A percentile compares a stretch with the other conserved stretches of the same genome.
phyloP scores from a whole-genome alignment of 2,113 vertebrate species.

The Semnopithecus entellus region DNA sequence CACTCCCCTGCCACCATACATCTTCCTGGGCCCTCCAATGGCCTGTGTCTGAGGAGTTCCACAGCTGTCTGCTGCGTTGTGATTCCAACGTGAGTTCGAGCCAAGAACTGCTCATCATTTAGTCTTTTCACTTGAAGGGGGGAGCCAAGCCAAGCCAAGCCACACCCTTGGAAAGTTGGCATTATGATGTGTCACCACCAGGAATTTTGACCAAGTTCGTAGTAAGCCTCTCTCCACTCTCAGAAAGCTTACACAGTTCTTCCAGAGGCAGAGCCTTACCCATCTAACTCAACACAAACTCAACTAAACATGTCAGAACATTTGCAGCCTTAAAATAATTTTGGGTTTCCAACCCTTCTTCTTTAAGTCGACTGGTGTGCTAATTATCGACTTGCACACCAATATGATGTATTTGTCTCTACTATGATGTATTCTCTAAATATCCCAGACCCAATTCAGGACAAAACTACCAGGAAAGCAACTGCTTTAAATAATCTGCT shows the following conservation, averaged over 20 bases:
- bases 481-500: neutral
- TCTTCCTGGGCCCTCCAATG: accelerated
- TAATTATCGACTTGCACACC: neutral
- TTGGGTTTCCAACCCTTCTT: neutral
- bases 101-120: neutral
- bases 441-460: neutral
- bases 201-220: neutral
- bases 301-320: neutral
- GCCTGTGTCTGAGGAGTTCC: neutral
- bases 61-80: neutral
- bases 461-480: neutral
- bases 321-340: neutral
- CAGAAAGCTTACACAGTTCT: neutral
- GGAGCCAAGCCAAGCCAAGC: neutral
- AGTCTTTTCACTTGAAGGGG: neutral
- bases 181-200: neutral
- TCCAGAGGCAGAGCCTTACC: neutral
- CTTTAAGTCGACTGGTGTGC: neutral
- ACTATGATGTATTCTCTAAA: neutral
- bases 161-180: neutral
- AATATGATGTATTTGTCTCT: no score
- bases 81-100: accelerated
- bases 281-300: neutral
- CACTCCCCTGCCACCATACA: accelerated
- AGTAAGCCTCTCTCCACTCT: neutral